These are phyloP conservation scores for Hetaerina americana DNA, from an alignment of 1,140 invertebrate genomes.

Conservation along the genomic window DNA sequence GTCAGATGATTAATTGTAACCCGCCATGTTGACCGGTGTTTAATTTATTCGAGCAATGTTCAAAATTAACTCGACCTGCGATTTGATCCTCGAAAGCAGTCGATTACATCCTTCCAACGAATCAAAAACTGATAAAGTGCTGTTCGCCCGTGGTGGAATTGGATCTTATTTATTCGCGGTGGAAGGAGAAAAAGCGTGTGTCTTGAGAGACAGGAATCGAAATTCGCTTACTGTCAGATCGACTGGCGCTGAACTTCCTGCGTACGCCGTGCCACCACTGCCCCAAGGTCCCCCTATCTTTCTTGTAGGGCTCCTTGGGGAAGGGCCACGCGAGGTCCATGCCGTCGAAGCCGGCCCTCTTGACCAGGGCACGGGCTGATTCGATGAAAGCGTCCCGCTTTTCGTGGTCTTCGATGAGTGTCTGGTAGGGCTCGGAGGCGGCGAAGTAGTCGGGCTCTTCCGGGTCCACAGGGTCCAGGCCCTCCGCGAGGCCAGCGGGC, in stretches of 20 bases:
- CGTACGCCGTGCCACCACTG: slow-evolving; percentile 55
- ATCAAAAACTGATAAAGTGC: too few relatives aligned
- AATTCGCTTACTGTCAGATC: slow-evolving; percentile 2
- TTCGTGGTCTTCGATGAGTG: slow-evolving; percentile 46
- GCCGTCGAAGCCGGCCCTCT: slow-evolving; percentile 73
- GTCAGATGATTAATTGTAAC: too few relatives aligned
- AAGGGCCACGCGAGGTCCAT: slow-evolving; percentile 78
- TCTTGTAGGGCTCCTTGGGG: slow-evolving; percentile 59
- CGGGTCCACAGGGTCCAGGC: neutral
- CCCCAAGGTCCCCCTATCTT: slow-evolving; percentile 48
- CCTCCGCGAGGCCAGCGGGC: slow-evolving; percentile 20
- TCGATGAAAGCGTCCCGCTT: slow-evolving; percentile 59
- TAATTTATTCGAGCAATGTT: too few relatives aligned
- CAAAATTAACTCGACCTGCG: too few relatives aligned
- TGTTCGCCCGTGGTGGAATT: too few relatives aligned
- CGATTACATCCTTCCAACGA: too few relatives aligned
- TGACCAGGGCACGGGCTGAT: slow-evolving; percentile 50
- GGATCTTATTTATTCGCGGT: too few relatives aligned
- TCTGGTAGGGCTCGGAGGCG: neutral
- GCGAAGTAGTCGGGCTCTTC: neutral
- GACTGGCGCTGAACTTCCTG: slow-evolving; percentile 54
- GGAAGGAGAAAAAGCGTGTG: too few relatives aligned
- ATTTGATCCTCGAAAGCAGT: too few relatives aligned
- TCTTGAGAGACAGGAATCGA: too few relatives aligned
- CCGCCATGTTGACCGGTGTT: too few relatives aligned